Evolutionary conservation across 2,113 vertebrate genomes (phyloP), one percentile per base, ranked within the genome.

Genomic region (Oncorhynchus kisutch): DNA sequence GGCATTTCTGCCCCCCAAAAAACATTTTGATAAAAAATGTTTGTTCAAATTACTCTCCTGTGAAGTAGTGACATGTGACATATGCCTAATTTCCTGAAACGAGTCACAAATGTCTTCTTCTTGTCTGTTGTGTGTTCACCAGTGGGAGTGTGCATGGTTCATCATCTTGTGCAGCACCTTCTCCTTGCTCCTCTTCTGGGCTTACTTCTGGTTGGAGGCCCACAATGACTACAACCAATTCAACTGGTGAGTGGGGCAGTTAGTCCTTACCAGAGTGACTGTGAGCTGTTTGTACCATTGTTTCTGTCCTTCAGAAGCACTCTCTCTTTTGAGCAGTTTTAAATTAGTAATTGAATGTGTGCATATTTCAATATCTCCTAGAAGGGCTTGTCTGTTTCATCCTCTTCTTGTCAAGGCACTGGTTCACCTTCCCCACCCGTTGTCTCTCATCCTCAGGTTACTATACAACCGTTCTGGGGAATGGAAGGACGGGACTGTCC

Each of bases 71-170:
- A 11, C 39, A 9, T 45, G 39, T 45, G 39, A 45, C 39, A 45
- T 45, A 11, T 11, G 9, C 39, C 39, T 45, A 45, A 9, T 45
- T 45, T 34, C 27, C 22, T 48, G 14, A 54, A 54, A 54, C 9
- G 39, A 45, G 2, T 45, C 39, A 18, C 16, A 20, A 45, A 71
- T 75, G 67, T 57, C 24, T 4, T 60, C 57, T 71, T 59, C 20
- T 62, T 88, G 65, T 57, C 88, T 64, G 31, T 81, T 77, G 72
- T 45, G 16, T 48, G 24, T 48, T 79, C 85, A 0, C 0, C 95
- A 99, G 98, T 99, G 98, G 98, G 98, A 99, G 72, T 94, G 96
- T 66, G 89, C 95, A 27, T 99, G 98, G 98, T 97, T 99, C 88
- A 57, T 95, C 87, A 92, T 99, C 86, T 90, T 99, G 88, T 94